A percentile compares a stretch with the other conserved stretches of the same genome.
These are phyloP conservation scores for Lagria hirta DNA, from an alignment of 2,888 invertebrate genomes.

Conservation along the genomic window DNA sequence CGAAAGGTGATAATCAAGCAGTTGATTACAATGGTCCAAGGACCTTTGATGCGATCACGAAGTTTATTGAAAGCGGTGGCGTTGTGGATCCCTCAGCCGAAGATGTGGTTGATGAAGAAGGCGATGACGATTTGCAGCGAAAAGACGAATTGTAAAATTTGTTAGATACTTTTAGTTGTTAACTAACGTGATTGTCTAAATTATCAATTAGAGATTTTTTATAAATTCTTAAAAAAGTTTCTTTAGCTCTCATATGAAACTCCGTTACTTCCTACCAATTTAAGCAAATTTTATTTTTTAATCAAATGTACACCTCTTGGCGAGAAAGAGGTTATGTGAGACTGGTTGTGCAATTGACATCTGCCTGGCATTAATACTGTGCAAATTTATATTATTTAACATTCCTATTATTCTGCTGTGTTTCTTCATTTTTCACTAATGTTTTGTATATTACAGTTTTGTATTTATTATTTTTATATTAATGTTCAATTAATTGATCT, in stretches of 20 bases:
- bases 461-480: no score
- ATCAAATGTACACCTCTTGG: conserved; percentile 28
- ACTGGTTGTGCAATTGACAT: conserved; percentile 41
- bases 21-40: conserved; percentile 95
- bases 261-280: conserved; percentile 28
- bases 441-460: conserved; percentile 19
- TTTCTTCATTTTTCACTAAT: conserved; percentile 3
- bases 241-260: conserved; percentile 16
- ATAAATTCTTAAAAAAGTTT: conserved; percentile 5
- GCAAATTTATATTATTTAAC: conserved; percentile 25
- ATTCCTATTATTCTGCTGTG: conserved; percentile 23
- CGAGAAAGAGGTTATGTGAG: conserved; percentile 41
- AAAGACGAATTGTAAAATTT: conserved; percentile 76
- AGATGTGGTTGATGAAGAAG: conserved; percentile 63
- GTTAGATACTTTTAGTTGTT: conserved; percentile 27
- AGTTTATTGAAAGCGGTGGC: conserved; percentile 93
- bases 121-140: conserved; percentile 73
- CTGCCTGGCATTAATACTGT: conserved; percentile 15
- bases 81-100: conserved; percentile 71
- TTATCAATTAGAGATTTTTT: conserved; percentile 21
- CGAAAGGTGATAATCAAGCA: conserved; percentile 84
- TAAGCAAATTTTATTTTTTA: conserved; percentile 26
- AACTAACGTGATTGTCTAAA: conserved; percentile 20
- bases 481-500: no score
- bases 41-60: conserved; percentile 87